These are phyloP conservation scores for Teleogryllus oceanicus DNA, from an alignment of 2,888 invertebrate genomes.

Conservation along the genomic window DNA sequence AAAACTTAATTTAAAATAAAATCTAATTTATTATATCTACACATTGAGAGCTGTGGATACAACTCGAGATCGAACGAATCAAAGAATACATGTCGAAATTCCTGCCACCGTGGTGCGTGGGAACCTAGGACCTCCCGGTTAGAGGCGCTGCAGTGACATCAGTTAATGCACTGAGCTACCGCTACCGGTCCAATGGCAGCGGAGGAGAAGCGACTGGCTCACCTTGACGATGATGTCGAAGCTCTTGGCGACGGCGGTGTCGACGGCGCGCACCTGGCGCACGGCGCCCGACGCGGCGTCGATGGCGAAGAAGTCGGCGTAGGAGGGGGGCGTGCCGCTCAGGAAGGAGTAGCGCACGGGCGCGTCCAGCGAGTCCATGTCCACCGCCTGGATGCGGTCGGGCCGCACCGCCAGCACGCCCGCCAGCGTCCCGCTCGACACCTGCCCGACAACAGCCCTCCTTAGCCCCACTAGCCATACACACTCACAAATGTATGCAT, in stretches of 20 bases:
- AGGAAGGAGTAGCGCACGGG: constrained; percentile 78
- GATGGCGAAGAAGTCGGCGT: constrained; percentile 77
- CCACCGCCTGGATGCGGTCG: constrained; percentile 84
- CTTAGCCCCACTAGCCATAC: too few relatives aligned
- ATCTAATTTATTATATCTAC: too few relatives aligned
- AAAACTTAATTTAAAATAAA: too few relatives aligned
- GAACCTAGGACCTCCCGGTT: too few relatives aligned
- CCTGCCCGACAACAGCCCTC: constrained; percentile 49
- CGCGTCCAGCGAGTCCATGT: constrained; percentile 83
- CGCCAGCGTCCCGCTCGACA: constrained; percentile 75
- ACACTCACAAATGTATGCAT: too few relatives aligned
- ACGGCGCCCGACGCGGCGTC: constrained; percentile 76
- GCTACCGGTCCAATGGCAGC: too few relatives aligned
- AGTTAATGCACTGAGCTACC: too few relatives aligned
- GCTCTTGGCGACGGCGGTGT: constrained; percentile 72
- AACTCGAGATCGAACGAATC: too few relatives aligned
- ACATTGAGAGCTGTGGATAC: too few relatives aligned
- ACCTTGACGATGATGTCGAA: constrained; percentile 81
- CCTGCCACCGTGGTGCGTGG: too few relatives aligned
- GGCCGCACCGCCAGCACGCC: constrained; percentile 80
- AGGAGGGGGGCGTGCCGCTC: constrained; percentile 74
- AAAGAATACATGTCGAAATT: too few relatives aligned
- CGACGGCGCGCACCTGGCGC: constrained; percentile 74
- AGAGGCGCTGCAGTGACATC: too few relatives aligned
- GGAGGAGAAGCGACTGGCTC: constrained; percentile 26